Base-by-base conservation (phyloP, 2,797 vertebrate genomes). In the Rhynchotus rufescens region DNA sequence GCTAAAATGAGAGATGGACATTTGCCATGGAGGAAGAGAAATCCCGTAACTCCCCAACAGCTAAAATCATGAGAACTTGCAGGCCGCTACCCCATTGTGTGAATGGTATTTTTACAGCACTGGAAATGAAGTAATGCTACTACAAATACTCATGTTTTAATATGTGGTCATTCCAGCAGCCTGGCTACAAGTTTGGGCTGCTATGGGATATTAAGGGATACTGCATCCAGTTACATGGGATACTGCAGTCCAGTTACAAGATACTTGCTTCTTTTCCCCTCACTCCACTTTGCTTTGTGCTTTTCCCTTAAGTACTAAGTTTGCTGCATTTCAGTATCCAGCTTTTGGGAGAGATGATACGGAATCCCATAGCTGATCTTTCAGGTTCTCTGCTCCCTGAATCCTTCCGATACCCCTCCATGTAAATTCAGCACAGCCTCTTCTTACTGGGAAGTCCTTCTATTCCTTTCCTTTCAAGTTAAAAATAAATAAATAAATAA, bases 21-120 rank as follows among this genome's bases (percentile, higher is more conserved):
- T 28, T 91, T 97, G 95, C 95, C 95, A 96, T 80, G 42, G 83
- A 87, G 85, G 76, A 97, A 94, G 47, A 94, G 81, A 95, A 85
- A 80, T 94, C 92, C 72, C 77, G 85, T 84, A 90, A 84, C 87
- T 93, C 88, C 80, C 28, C 52, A 93, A 73, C 36, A 92, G 82
- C 51, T 92, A 68, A 94, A 94, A 95, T 83, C 34, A 88, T 91
- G 93, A 95, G 89, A 93, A 89, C 77, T 93, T 92, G 90, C 89
- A 92, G 90, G 86, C 79, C 78, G 73, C 67, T 93, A 87, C 90
- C 72, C 86, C 73, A 88, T 89, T 95, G 88, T 61, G 65, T 4
- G 77, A 85, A 94, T 62, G 72, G 95, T 91, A 89, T 95, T 96
- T 92, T 94, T 94, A 96, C 78, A 91, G 80, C 66, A 74, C 69